A percentile compares a stretch with the other conserved stretches of the same genome.
These are phyloP conservation scores for Anabas testudineus DNA, from an alignment of 2,797 vertebrate genomes.

Conservation along the genomic window DNA sequence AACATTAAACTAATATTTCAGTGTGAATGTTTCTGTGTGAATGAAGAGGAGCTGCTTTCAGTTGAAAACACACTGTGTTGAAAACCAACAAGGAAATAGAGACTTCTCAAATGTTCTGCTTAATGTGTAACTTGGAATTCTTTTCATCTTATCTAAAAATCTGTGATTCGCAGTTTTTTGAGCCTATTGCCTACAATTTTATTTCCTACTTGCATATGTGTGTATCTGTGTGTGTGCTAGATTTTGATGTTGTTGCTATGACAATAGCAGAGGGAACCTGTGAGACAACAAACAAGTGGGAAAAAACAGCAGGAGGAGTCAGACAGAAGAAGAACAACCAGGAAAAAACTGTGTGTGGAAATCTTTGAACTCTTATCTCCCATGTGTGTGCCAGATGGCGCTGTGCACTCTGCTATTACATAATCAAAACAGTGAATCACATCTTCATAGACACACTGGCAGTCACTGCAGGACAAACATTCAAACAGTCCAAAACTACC, in stretches of 20 bases:
- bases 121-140: too few relatives aligned
- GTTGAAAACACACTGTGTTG: too few relatives aligned
- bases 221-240: conserved; percentile 11
- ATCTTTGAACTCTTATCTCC: conserved; percentile 77
- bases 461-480: conserved; percentile 12
- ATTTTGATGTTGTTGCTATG: conserved; percentile 50
- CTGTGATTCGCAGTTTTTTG: neutral
- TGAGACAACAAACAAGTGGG: conserved; percentile 24
- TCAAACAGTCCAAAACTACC: conserved; percentile 29
- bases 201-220: neutral
- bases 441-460: conserved; percentile 35
- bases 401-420: conserved; percentile 74
- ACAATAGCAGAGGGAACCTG: conserved; percentile 34
- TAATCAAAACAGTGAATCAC: conserved; percentile 77
- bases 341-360: conserved; percentile 28
- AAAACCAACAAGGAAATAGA: neutral
- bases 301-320: conserved; percentile 25
- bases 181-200: neutral
- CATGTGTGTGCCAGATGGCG: conserved; percentile 78
- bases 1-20: too few relatives aligned
- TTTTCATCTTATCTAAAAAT: neutral
- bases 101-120: neutral
- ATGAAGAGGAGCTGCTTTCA: too few relatives aligned
- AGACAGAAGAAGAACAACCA: conserved; percentile 54
- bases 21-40: too few relatives aligned